These are phyloP conservation scores for Drosophila greeni DNA, from an alignment of 2,888 invertebrate genomes.

Conservation along the genomic window DNA sequence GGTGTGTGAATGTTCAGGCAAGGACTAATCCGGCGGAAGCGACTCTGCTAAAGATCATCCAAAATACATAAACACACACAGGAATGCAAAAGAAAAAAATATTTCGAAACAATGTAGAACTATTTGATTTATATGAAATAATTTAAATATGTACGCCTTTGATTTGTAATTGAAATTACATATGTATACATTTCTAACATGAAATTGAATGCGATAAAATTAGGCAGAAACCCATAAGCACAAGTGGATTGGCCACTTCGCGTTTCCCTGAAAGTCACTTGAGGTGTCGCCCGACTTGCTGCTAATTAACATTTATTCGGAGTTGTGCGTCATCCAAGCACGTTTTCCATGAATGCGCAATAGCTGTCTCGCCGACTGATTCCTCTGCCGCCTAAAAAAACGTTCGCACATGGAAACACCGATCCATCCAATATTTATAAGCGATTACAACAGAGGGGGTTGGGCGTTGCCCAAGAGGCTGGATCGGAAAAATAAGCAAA, in stretches of 20 bases:
- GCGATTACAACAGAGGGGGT: constrained; percentile 5
- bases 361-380: constrained; percentile 24
- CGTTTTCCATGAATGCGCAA: constrained; percentile 52
- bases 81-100: constrained; percentile 32
- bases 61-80: constrained; percentile 32
- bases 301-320: constrained; percentile 31
- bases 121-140: constrained; percentile 74
- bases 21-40: constrained; percentile 17
- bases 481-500: background rate
- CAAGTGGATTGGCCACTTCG: constrained; percentile 17
- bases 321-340: constrained; percentile 32
- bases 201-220: constrained; percentile 53
- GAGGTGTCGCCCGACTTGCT: constrained; percentile 28
- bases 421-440: constrained; percentile 14
- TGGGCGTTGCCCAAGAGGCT: constrained; percentile 11
- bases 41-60: constrained; percentile 29
- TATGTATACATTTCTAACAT: constrained; percentile 68
- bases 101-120: constrained; percentile 57
- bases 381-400: constrained; percentile 9
- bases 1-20: constrained; percentile 38
- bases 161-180: constrained; percentile 70
- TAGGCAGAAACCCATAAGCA: constrained; percentile 22
- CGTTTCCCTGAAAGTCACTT: constrained; percentile 14
- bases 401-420: constrained; percentile 4
- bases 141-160: constrained; percentile 72